Conservation (phyloP, 2,888 invertebrate species). For the Limnephilus marmoratus region DNA sequence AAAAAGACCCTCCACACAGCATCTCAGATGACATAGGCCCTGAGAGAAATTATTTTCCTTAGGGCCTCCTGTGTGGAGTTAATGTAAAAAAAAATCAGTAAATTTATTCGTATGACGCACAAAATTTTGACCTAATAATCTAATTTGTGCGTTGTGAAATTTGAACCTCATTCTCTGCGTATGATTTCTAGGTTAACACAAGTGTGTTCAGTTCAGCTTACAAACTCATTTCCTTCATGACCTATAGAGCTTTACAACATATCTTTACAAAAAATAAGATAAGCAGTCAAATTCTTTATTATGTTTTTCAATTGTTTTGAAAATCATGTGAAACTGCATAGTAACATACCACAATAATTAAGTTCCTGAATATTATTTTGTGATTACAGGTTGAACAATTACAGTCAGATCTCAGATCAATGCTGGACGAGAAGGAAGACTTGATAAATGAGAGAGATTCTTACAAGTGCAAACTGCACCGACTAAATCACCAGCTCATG, state of each 20-base stretch:
- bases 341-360: neutral
- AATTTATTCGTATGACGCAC: neutral
- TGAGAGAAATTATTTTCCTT: too few species aligned
- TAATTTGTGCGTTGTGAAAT: too few species aligned
- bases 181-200: neutral
- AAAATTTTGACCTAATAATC: too few species aligned
- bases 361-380: slow-evolving; percentile 62
- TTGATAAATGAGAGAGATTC: slow-evolving; percentile 88
- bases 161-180: neutral
- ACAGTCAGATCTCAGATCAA: slow-evolving; percentile 85
- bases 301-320: neutral
- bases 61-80: too few species aligned
- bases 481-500: slow-evolving; percentile 88
- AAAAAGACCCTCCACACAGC: too few species aligned
- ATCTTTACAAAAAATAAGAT: too few species aligned
- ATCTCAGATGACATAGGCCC: too few species aligned
- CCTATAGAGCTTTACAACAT: neutral
- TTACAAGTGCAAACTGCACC: slow-evolving; percentile 89
- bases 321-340: neutral
- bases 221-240: neutral
- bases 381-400: slow-evolving; percentile 82
- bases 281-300: too few species aligned
- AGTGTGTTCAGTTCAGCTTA: neutral
- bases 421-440: slow-evolving; percentile 92
- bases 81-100: neutral